These are phyloP conservation scores for Catostomus latipinnis DNA, from an alignment of 2,797 vertebrate species.

Conservation along the genomic window DNA sequence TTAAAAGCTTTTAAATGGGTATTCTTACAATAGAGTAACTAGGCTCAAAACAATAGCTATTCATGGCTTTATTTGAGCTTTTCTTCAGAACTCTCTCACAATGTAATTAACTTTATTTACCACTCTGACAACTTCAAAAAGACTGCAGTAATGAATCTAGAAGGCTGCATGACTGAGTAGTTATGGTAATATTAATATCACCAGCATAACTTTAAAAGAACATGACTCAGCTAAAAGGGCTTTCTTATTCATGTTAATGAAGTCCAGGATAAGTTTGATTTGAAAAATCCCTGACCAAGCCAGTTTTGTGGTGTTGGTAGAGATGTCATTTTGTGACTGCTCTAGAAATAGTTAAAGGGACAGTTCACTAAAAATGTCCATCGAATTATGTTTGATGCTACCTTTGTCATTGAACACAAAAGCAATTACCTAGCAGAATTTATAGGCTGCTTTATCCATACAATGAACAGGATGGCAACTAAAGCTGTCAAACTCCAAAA, in stretches of 20 bases:
- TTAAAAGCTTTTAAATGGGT: constrained; percentile 49
- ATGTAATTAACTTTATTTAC: constrained; percentile 27
- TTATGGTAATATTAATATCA: neutral
- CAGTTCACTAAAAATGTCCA: neutral
- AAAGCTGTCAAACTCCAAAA: too few species aligned
- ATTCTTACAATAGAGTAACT: constrained; percentile 33
- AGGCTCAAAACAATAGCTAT: constrained; percentile 31
- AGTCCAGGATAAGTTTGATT: neutral
- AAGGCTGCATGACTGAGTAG: neutral
- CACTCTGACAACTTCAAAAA: constrained; percentile 9
- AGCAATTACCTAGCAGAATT: neutral
- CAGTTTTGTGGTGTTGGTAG: neutral
- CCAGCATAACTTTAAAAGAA: constrained; percentile 7
- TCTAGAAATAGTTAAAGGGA: neutral
- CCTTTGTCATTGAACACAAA: neutral
- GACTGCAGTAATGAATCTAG: constrained; percentile 12
- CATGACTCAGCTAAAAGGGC: neutral
- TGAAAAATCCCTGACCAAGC: constrained; percentile 27
- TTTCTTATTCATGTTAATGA: constrained; percentile 6
- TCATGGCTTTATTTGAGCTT: constrained; percentile 27
- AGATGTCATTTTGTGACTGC: neutral
- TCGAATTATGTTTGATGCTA: neutral
- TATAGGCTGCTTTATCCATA: too few species aligned
- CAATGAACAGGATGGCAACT: too few species aligned
- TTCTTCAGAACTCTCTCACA: constrained; percentile 4